Percentiles rank a stretch among this genome's conserved stretches.
Evolutionary conservation across 2,113 vertebrate genomes (phyloP).

Genomic region (Enhydra lutris): DNA sequence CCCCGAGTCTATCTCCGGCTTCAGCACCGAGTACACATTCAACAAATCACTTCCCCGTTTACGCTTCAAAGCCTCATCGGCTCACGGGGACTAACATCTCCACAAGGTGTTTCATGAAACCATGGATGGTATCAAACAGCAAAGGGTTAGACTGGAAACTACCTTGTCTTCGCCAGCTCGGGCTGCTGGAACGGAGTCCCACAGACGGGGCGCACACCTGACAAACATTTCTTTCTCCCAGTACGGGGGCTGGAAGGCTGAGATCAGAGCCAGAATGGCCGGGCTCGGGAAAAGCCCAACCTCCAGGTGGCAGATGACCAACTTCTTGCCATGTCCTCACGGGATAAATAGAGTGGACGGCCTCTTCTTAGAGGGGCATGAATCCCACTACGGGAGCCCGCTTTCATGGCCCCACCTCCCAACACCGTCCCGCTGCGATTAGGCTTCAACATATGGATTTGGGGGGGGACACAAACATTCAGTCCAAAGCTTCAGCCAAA

Average conservation of each 20-base stretch:
- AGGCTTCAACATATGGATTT: neutral
- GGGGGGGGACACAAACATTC: neutral
- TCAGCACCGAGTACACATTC: rapidly evolving
- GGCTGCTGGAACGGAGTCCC: neutral
- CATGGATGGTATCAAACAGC: neutral
- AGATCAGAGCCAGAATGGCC: rapidly evolving
- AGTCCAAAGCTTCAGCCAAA: neutral
- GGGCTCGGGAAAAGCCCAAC: too few relatives aligned
- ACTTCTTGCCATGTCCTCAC: neutral
- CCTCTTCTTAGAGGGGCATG: neutral
- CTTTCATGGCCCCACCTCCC: neutral
- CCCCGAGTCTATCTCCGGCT: too few relatives aligned
- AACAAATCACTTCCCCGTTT: neutral
- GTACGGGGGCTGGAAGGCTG: neutral
- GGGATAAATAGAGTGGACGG: neutral
- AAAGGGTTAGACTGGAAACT: neutral
- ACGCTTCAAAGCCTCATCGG: neutral
- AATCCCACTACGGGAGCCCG: neutral
- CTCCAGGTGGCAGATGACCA: rapidly evolving
- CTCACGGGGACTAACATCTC: neutral
- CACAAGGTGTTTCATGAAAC: neutral
- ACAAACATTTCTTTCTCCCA: neutral
- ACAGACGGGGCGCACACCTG: neutral
- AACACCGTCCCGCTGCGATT: rapidly evolving
- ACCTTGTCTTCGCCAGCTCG: neutral